Conservation (phyloP, 1,140 invertebrate species). For the Zaprionus lachaisei region DNA sequence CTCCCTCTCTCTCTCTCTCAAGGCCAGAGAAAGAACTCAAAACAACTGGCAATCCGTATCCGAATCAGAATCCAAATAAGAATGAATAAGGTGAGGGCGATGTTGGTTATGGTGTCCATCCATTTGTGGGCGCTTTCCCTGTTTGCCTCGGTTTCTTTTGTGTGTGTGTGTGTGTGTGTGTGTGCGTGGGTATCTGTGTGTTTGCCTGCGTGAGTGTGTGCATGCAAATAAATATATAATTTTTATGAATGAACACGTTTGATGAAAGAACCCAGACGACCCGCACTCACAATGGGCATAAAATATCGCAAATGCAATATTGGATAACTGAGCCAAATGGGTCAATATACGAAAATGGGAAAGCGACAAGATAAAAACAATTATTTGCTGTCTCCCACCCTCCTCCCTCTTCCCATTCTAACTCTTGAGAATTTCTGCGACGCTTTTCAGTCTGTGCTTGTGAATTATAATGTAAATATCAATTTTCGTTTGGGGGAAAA, state of each 20-base stretch:
- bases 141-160: neutral
- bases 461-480: neutral
- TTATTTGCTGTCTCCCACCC: neutral
- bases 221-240: constrained; percentile 81
- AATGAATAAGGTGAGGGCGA: neutral
- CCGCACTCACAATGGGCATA: constrained; percentile 50
- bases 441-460: neutral
- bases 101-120: constrained; percentile 19
- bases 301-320: constrained; percentile 24
- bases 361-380: constrained; percentile 1
- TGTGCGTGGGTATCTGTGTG: neutral
- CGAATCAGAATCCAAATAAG: constrained; percentile 17
- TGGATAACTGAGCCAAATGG: neutral
- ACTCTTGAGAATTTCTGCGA: neutral
- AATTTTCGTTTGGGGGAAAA: neutral
- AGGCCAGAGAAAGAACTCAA: constrained; percentile 53
- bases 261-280: constrained; percentile 66
- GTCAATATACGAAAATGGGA: neutral
- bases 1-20: constrained; percentile 33
- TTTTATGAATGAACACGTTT: constrained; percentile 83
- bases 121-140: constrained; percentile 20
- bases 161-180: neutral
- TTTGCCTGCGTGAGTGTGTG: constrained; percentile 34
- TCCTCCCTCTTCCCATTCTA: neutral
- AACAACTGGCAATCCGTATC: constrained; percentile 22